A percentile compares a stretch with the other conserved stretches of the same genome.
Evolutionary conservation across 1,140 invertebrate species (phyloP).

Genomic region (Philopotamus ludificatus): DNA sequence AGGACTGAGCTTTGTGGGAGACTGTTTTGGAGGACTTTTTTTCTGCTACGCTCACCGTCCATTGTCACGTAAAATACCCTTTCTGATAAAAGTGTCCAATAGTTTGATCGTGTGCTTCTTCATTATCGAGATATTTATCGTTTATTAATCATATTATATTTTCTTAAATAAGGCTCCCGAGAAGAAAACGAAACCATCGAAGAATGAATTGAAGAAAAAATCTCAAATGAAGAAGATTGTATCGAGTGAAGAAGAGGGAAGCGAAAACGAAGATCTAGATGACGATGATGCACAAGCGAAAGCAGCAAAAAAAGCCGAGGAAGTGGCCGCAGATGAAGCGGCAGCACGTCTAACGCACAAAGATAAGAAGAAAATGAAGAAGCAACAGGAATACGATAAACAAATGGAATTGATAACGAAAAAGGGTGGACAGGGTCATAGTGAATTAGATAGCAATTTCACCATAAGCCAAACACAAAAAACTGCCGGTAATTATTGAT

Average conservation of each 20-base stretch:
- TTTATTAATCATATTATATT: background rate
- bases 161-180: conserved; percentile 25
- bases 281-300: conserved; percentile 39
- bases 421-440: conserved; percentile 84
- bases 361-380: conserved; percentile 93
- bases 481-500: conserved; percentile 59
- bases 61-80: background rate
- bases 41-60: too few relatives aligned
- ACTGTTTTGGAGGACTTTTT: too few relatives aligned
- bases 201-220: conserved; percentile 38
- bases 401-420: conserved; percentile 86
- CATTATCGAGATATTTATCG: too few relatives aligned
- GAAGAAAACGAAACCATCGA: conserved; percentile 34
- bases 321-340: conserved; percentile 41
- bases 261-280: conserved; percentile 40
- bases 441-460: conserved; percentile 90
- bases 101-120: too few relatives aligned
- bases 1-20: too few relatives aligned
- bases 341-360: conserved; percentile 87
- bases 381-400: conserved; percentile 88
- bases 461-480: conserved; percentile 94
- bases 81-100: too few relatives aligned
- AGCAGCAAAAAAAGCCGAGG: conserved; percentile 9
- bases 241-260: conserved; percentile 32
- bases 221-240: conserved; percentile 34